Evolutionary conservation across 2,888 invertebrate species (phyloP).

Genomic region (Maniola hyperantus): DNA sequence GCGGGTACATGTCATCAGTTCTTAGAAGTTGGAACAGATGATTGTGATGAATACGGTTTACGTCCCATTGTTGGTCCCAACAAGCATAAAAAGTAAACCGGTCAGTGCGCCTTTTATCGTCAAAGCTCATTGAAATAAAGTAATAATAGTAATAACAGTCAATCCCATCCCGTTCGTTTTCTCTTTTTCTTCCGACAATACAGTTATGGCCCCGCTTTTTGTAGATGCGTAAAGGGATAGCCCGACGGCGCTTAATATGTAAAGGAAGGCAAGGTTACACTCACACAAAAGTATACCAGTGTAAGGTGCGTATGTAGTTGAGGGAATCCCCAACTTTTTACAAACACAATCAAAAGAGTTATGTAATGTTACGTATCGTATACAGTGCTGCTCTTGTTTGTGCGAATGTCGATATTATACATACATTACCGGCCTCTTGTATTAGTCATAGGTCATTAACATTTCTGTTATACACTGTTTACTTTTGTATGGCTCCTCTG

Average conservation of each 20-base stretch:
- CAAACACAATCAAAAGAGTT: slow-evolving; percentile 82
- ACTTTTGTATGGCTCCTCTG: slow-evolving; percentile 61
- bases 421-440: slow-evolving; percentile 70
- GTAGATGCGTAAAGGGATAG: slow-evolving; percentile 80
- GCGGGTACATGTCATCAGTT: slow-evolving; percentile 58
- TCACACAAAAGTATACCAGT: slow-evolving; percentile 68
- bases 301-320: slow-evolving; percentile 77
- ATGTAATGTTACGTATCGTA: slow-evolving; percentile 75
- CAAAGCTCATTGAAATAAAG: slow-evolving; percentile 72
- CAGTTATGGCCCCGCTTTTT: slow-evolving; percentile 75
- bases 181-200: slow-evolving; percentile 75
- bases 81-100: slow-evolving; percentile 78
- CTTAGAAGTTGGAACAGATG: slow-evolving; percentile 66
- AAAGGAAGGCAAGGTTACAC: slow-evolving; percentile 82
- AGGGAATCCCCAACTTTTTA: slow-evolving; percentile 83
- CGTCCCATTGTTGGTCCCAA: slow-evolving; percentile 77
- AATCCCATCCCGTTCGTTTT: slow-evolving; percentile 76
- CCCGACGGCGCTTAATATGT: slow-evolving; percentile 81
- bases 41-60: slow-evolving; percentile 74
- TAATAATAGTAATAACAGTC: slow-evolving; percentile 81
- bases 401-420: slow-evolving; percentile 78
- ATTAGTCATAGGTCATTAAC: slow-evolving; percentile 80
- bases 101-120: slow-evolving; percentile 76
- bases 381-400: slow-evolving; percentile 71
- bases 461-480: slow-evolving; percentile 68